Percentiles rank a stretch among this genome's conserved stretches.
These are phyloP conservation scores for Echinarachnius parma DNA, from an alignment of 53 echinoderm and acorn worm species.

Conservation along the genomic window DNA sequence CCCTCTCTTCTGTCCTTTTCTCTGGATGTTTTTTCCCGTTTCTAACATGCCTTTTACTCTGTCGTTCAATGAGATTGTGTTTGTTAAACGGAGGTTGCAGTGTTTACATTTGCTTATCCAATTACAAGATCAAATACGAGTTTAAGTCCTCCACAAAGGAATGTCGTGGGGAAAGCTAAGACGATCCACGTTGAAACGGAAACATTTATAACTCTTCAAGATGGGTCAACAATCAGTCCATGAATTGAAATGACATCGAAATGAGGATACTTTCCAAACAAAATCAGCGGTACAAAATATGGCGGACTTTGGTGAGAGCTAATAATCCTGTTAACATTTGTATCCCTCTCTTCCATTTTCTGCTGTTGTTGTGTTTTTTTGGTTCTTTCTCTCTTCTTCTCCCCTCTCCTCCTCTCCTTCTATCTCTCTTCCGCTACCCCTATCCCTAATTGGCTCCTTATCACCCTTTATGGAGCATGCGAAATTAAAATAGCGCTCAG, in stretches of 20 bases:
- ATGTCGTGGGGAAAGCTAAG: neutral
- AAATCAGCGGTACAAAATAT: neutral
- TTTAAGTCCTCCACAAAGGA: conserved; percentile 12
- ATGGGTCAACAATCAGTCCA: neutral
- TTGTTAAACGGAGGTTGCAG: conserved; percentile 17
- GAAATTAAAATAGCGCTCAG: too few species aligned
- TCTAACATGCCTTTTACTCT: too few species aligned
- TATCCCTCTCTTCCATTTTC: conserved; percentile 2
- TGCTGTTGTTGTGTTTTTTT: neutral
- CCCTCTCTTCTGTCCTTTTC: neutral
- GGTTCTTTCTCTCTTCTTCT: neutral
- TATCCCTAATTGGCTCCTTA: neutral
- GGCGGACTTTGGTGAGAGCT: too few species aligned
- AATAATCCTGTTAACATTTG: too few species aligned
- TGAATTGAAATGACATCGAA: neutral
- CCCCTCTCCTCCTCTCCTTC: neutral
- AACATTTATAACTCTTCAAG: neutral
- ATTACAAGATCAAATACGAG: conserved; percentile 37
- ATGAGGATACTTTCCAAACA: neutral
- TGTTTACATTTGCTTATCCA: conserved; percentile 23
- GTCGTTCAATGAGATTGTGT: too few species aligned
- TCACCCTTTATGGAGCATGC: too few species aligned
- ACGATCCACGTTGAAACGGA: conserved; percentile 19
- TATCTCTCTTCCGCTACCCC: neutral
- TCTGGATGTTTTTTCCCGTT: neutral